Evolutionary conservation across 2,888 invertebrate species (phyloP), one percentile per base, ranked within the genome.

Genomic region (Shargacucullia verbasci): DNA sequence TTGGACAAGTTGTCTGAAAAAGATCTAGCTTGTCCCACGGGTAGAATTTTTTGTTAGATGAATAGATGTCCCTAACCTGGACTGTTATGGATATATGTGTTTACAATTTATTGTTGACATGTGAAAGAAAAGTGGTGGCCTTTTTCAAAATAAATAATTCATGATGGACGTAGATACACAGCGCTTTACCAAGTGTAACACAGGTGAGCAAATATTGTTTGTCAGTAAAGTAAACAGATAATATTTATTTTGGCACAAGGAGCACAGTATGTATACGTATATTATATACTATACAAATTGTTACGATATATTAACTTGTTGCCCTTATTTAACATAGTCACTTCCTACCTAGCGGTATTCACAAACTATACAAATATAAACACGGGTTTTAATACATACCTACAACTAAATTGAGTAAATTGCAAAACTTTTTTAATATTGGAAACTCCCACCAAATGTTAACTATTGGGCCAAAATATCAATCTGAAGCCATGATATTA

Each of bases 51-150:
- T 75, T 69, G 67, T 55, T 66, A 64, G 70, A 65, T 61, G 68
- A 78, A 78, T 76, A 76, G 65, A 73, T 76, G 73, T 70, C 59
- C 68, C 60, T 43, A 65, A 60, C 73, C 70, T 60, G 49, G 66
- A 59, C 67, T 58, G 73, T 72, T 74, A 73, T 64, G 45, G 68
- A 76, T 68, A 70, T 72, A 69, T 72, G 76, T 69, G 57, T 61
- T 65, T 77, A 70, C 74, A 71, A 81, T 82, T 79, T 81, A 80
- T 78, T 76, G 73, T 71, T 73, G 75, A 73, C 73, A 64, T 59
- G 55, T 54, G 43, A 64, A 63, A 62, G 64, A 65, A 70, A 57
- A 67, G 47, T 37, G 64, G 49, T 38, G 59, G 53, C 54, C 55
- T 47, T 68, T 71, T 69, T 50, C 59, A 65, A 46, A 64, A 71